phyloP scores from a whole-genome alignment of 2,888 invertebrate species.

The Dynastes tityus region DNA sequence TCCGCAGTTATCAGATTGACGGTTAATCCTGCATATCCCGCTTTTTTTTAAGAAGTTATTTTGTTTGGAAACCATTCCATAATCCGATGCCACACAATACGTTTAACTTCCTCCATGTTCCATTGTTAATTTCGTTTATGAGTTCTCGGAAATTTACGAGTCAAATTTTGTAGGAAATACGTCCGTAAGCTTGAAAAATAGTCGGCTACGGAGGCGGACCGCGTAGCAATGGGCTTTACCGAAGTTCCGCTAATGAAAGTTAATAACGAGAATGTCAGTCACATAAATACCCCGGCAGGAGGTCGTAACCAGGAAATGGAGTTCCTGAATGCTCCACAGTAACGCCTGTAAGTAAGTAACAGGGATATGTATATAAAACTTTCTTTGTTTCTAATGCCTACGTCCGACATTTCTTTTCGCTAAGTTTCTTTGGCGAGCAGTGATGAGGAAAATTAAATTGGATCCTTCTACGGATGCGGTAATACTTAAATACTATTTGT shows the following conservation, averaged over 20 bases:
- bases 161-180: constrained; percentile 3
- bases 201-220: neutral
- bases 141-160: constrained; percentile 17
- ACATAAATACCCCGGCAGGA: neutral
- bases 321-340: neutral
- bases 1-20: neutral
- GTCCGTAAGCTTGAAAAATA: constrained; percentile 20
- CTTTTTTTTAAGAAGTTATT: neutral
- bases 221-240: neutral
- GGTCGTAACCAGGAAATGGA: constrained; percentile 7
- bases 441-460: too few species aligned
- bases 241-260: constrained; percentile 23
- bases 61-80: too few species aligned
- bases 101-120: neutral
- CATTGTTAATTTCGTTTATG: constrained; percentile 7
- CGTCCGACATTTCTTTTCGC: too few species aligned
- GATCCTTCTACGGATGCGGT: too few species aligned
- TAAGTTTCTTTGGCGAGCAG: too few species aligned
- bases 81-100: too few species aligned
- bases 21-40: neutral
- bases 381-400: too few species aligned
- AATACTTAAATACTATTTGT: too few species aligned
- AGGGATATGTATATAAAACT: too few species aligned
- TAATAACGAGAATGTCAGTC: constrained; percentile 29
- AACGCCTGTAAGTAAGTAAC: too few species aligned